These are phyloP conservation scores for Urechis unicinctus DNA, from an alignment of 2,888 invertebrate genomes.

Conservation along the genomic window DNA sequence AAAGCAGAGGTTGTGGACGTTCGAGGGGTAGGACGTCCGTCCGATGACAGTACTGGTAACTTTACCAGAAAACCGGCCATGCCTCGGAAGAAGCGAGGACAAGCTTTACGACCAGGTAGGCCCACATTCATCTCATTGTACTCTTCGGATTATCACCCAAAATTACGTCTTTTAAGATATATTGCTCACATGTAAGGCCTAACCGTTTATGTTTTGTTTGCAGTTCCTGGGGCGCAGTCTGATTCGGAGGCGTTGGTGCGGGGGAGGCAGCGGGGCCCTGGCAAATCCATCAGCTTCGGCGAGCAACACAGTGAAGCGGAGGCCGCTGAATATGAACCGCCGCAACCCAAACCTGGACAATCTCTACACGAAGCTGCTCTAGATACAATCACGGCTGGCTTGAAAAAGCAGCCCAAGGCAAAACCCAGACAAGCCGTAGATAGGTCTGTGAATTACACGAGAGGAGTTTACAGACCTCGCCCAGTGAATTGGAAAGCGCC, in stretches of 20 bases:
- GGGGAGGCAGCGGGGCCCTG: neutral
- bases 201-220: no score
- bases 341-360: conserved; percentile 10
- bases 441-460: conserved; percentile 13
- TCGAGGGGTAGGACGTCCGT: no score
- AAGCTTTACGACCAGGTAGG: no score
- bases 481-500: conserved; percentile 10
- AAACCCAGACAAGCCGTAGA: conserved; percentile 6
- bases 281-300: conserved; percentile 2
- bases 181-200: no score
- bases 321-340: conserved; percentile 13
- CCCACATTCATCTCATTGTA: no score
- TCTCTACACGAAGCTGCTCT: conserved; percentile 19
- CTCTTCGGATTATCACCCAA: no score
- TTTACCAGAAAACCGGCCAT: no score
- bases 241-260: conserved; percentile 2
- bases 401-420: conserved; percentile 8
- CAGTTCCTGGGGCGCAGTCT: conserved; percentile 3
- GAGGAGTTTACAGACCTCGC: conserved; percentile 17
- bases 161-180: no score
- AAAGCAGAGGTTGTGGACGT: neutral
- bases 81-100: no score
- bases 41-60: no score
- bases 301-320: conserved; percentile 21
- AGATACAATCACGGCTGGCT: conserved; percentile 11